These are phyloP conservation scores for Gari tellinella DNA, from an alignment of 2,888 invertebrate genomes.

Conservation along the genomic window DNA sequence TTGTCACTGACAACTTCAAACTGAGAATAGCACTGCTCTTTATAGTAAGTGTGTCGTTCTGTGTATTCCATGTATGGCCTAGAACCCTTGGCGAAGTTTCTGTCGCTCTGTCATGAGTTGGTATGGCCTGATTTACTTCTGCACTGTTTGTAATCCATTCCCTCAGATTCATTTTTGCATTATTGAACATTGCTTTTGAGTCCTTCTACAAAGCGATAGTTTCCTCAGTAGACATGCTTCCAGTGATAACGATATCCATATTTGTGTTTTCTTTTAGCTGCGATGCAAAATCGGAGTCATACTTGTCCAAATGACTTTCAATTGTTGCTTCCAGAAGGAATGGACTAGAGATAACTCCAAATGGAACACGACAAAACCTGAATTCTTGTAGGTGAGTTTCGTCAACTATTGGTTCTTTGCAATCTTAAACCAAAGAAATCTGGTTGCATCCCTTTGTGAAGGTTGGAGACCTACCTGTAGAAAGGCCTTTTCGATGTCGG, in stretches of 20 bases:
- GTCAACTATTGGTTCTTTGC: neutral
- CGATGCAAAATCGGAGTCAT: neutral
- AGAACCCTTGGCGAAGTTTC: too few species aligned
- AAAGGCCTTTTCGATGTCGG: slow-evolving; percentile 40
- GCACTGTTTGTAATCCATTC: slow-evolving; percentile 34
- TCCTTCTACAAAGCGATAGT: slow-evolving; percentile 9
- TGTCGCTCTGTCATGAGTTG: slow-evolving; percentile 5
- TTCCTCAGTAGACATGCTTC: neutral
- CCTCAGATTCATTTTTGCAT: slow-evolving; percentile 30
- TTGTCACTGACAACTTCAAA: too few species aligned
- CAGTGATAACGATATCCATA: neutral
- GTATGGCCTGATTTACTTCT: neutral
- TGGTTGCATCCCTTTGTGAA: slow-evolving; percentile 18
- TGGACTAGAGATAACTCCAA: slow-evolving; percentile 17
- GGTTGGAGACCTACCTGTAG: slow-evolving; percentile 16
- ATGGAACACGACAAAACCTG: slow-evolving; percentile 10
- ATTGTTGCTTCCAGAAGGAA: slow-evolving; percentile 10
- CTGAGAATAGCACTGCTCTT: too few species aligned
- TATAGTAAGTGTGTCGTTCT: too few species aligned
- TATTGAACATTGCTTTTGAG: slow-evolving; percentile 21
- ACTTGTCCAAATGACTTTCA: slow-evolving; percentile 1
- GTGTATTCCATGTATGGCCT: too few species aligned
- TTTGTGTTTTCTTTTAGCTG: slow-evolving; percentile 8
- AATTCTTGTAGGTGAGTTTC: slow-evolving; percentile 1
- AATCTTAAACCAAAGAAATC: slow-evolving; percentile 29